Base-by-base conservation (phyloP, 2,888 invertebrate genomes). In the Entomobrya proxima region DNA sequence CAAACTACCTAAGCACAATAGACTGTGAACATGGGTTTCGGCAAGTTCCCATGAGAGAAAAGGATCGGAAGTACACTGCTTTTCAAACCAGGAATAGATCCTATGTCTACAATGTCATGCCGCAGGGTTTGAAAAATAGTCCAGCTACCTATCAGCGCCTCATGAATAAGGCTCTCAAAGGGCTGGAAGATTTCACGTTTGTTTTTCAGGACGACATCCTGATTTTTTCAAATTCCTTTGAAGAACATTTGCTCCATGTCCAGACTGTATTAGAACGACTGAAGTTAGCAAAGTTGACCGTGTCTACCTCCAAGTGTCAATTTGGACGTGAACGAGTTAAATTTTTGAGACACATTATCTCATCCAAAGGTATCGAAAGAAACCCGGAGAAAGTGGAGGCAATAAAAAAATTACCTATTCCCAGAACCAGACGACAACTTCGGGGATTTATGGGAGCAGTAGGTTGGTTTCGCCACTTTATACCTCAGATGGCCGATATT, bases 391-490 rank as follows among this genome's bases (percentile, higher is more conserved):
- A 90, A 78, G 69, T 85, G 0, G 21, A 30, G 35, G 88, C 85
- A 1, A 88, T 90, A 2, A 11, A 13, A 2, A 82, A 88, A 0
- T 89, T 89, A 87, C 90, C 89, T 30, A 67, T 37, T 9, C 89
- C 90, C 0, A 83, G 32, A 75, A 55, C 13, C 13, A 50, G 55
- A 6, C 72, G 52, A 86, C 67, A 89, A 50, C 15, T 90, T 0
- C 79, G 61, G 32, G 87, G 88, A n/a, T 91, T 91, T 79, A 52
- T 89, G 0, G 90, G 90, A 0, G 76, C 90, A 1, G 88, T 89
- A 69, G 81, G 85, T 0, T 91, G 90, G 80, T 90, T 91, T 85
- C 72, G 88, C 4, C 32, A 87, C 89, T 87, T 90, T 74, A 88
- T 90, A 1, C 61, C 55, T 44, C 81, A 85, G 4, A 88, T 90